These are phyloP conservation scores for Phrynocephalus guinanensis DNA, from an alignment of 2,797 vertebrate species.

Conservation along the genomic window DNA sequence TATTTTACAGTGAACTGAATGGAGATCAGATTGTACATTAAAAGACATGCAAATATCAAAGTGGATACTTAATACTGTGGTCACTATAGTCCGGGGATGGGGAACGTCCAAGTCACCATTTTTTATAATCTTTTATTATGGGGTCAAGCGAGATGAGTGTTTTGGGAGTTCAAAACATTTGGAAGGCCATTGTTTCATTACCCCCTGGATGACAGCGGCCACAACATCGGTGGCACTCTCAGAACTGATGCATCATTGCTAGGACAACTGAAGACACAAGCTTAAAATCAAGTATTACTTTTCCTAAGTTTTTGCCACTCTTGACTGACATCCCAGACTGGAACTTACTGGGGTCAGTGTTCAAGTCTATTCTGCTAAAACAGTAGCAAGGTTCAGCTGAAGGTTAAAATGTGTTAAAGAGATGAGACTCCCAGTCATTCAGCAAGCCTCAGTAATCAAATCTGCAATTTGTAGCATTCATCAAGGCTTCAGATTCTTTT, in stretches of 20 bases:
- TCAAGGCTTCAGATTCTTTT: no score
- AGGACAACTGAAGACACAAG: background rate
- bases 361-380: background rate
- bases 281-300: background rate
- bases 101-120: background rate
- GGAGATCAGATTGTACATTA: no score
- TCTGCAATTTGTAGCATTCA: no score
- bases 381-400: background rate
- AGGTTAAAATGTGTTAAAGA: background rate
- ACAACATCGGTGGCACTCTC: background rate
- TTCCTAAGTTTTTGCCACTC: background rate
- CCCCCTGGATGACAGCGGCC: background rate
- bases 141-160: background rate
- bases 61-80: background rate
- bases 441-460: no score
- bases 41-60: background rate
- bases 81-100: background rate
- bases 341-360: background rate
- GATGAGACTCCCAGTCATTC: no score
- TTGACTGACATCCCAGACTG: background rate
- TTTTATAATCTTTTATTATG: background rate
- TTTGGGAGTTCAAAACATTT: background rate
- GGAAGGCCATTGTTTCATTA: background rate
- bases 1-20: background rate
- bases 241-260: background rate